phyloP scores from a whole-genome alignment of 2,113 vertebrate species.

The Campylomormyrus tamandua region DNA sequence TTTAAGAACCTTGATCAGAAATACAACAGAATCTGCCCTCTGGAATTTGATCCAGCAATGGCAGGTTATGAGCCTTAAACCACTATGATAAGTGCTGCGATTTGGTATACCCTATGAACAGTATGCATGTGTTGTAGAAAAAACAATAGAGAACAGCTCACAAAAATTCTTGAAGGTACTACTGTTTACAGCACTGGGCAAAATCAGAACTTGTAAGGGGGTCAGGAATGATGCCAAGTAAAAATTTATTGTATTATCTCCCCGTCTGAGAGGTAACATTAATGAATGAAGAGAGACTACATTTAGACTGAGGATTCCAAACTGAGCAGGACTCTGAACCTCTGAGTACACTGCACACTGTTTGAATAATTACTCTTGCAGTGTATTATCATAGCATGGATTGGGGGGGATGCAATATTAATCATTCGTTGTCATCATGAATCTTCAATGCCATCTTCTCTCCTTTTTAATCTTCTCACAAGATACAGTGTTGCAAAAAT shows the following conservation, averaged over 20 bases:
- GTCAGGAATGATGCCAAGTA: constrained; percentile 42
- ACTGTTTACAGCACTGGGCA: constrained; percentile 59
- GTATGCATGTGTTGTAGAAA: not conserved
- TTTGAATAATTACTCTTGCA: not conserved
- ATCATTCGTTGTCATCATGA: not conserved
- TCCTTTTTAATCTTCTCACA: not conserved
- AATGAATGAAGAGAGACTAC: not conserved
- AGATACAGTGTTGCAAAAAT: not conserved
- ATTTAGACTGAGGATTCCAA: not conserved
- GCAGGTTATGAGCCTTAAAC: constrained; percentile 22
- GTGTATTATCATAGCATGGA: not conserved
- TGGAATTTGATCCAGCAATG: not conserved
- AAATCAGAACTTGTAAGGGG: constrained; percentile 48
- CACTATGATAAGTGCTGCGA: not conserved
- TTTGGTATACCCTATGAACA: not conserved
- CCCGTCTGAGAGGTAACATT: not conserved
- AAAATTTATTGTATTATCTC: not conserved
- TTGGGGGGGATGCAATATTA: not conserved
- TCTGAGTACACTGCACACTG: not conserved
- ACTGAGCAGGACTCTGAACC: not conserved
- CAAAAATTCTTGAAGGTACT: constrained; percentile 56
- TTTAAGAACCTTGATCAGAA: not conserved
- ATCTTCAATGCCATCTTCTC: not conserved
- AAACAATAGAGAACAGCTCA: constrained; percentile 46
- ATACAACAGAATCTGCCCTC: not conserved